Base-by-base conservation (phyloP, 2,113 vertebrate species). In the Seriola aureovittata region DNA sequence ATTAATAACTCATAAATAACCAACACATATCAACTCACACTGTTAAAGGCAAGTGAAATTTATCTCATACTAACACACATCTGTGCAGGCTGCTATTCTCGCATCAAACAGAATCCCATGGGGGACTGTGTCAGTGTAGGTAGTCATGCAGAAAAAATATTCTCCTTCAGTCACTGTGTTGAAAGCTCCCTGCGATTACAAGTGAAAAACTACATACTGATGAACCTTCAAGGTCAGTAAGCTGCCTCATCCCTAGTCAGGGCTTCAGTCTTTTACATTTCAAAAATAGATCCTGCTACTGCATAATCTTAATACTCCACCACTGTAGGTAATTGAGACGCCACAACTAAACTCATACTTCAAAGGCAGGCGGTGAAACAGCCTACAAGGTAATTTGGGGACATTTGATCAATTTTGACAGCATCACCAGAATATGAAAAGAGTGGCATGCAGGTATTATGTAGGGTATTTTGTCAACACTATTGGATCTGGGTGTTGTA, bases 51-150 rank as follows among this genome's bases (percentile, higher is more conserved):
- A 62, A 80, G 55, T 71, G 17, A 85, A 88, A 86, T 89, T 17
- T 74, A 82, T 82, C 81, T 75, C 55, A 74, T 75, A 82, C 60
- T 52, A 85, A 75, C 78, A 67, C 71, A 85, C 71, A 84, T 85
- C 54, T 91, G 78, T 91, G 84, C 74, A 76, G 55, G 21, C 82
- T 91, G 89, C 93, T 91, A 81, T 92, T 94, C 88, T 84, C 88
- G 75, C 89, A 93, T 95, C 93, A 94, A 94, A 92, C 90, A 92
- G 89, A 90, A 92, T 95, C 96, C 95, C 91, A 73, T 16, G 32
- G 21, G 94, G 91, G 88, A 93, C 86, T 86, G 85, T 95, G 91
- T 93, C 90, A 81, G 85, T 89, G 84, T 93, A 93, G 92, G 91
- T 88, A 94, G 88, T 90, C 94, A 82, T 80, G 83, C 77, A 86